phyloP scores from a whole-genome alignment of 2,113 vertebrate species.

The Monopterus albus region DNA sequence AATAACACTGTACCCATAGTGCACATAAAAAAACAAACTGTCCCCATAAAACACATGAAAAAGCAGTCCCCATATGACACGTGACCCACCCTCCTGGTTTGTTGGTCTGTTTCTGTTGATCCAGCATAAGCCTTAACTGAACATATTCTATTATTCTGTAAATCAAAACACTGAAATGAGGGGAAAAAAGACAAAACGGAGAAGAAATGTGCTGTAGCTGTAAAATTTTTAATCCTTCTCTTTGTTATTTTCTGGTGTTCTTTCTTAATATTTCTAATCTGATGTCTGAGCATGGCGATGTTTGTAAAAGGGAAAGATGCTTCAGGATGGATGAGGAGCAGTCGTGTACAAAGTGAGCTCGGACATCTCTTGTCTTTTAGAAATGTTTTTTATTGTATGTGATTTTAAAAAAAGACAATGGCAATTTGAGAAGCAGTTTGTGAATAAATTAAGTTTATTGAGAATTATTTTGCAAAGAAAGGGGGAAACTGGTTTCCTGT shows the following conservation, averaged over 20 bases:
- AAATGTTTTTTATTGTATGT: conserved; percentile 84
- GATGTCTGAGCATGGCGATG: conserved; percentile 68
- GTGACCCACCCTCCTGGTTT: not conserved
- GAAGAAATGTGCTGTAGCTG: conserved; percentile 75
- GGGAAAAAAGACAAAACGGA: conserved; percentile 56
- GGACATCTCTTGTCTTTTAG: conserved; percentile 79
- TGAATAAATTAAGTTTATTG: conserved; percentile 87
- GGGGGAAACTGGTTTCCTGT: conserved; percentile 48
- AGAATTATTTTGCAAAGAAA: conserved; percentile 85
- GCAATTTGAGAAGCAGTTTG: conserved; percentile 83
- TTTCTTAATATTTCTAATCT: conserved; percentile 75
- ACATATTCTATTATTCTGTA: conserved; percentile 77
- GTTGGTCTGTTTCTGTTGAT: conserved; percentile 39
- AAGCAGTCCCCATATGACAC: not conserved
- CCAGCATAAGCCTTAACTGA: conserved; percentile 83
- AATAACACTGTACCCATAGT: no score
- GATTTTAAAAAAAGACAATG: conserved; percentile 71
- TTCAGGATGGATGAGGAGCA: conserved; percentile 39
- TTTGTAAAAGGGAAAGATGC: conserved; percentile 49
- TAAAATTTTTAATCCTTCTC: conserved; percentile 69
- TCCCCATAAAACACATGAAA: not conserved
- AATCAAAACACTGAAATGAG: conserved; percentile 52
- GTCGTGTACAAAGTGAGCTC: conserved; percentile 73
- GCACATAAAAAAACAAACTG: not conserved
- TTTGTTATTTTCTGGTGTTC: conserved; percentile 72